Conservation (phyloP, 2,888 invertebrate species). For the Abrostola triplasia region DNA sequence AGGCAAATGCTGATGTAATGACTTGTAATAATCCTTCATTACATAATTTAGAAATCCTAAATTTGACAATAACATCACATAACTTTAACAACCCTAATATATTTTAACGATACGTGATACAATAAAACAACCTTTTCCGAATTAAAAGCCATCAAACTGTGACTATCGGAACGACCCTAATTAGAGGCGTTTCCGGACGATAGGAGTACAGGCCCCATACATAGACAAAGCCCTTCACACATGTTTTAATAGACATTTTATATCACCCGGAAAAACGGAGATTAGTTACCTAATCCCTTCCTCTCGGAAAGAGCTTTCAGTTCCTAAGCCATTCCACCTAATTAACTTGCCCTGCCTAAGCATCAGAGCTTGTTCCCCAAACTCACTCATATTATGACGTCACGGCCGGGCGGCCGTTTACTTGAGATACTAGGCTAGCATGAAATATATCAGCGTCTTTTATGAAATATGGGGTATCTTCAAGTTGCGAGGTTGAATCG, state of each 20-base stretch:
- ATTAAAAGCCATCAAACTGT: constrained; percentile 16
- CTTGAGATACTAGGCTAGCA: constrained; percentile 14
- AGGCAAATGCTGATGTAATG: no score
- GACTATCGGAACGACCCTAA: constrained; percentile 16
- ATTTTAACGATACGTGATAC: not conserved
- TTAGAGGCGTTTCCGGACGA: constrained; percentile 13
- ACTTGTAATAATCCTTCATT: no score
- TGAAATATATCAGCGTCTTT: constrained; percentile 28
- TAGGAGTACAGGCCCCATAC: not conserved
- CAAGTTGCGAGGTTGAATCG: constrained; percentile 16
- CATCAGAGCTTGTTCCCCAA: constrained; percentile 22
- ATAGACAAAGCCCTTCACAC: constrained; percentile 11
- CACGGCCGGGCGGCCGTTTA: constrained; percentile 20
- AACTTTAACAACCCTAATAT: no score
- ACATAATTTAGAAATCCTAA: no score
- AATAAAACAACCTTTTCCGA: not conserved
- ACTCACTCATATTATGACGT: constrained; percentile 27
- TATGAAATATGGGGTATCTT: constrained; percentile 30
- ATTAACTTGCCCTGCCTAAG: constrained; percentile 43
- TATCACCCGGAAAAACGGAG: constrained; percentile 35
- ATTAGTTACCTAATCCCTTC: constrained; percentile 38
- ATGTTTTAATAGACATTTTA: constrained; percentile 38
- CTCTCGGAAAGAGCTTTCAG: constrained; percentile 36
- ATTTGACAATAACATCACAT: no score
- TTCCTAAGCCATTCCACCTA: constrained; percentile 34